phyloP scores from a whole-genome alignment of 2,888 invertebrate species.

The Heliconius aoede region DNA sequence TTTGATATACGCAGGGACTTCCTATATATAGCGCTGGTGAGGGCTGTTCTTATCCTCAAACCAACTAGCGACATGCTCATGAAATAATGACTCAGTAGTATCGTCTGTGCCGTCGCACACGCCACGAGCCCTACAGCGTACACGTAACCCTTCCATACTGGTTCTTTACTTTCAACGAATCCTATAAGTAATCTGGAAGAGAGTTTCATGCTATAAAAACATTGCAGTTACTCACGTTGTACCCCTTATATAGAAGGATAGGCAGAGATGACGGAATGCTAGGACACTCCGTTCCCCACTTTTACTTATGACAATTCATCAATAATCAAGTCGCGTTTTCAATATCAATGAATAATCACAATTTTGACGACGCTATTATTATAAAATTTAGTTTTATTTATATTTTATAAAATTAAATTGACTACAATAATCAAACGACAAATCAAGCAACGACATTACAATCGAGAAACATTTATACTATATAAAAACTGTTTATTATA shows the following conservation, averaged over 20 bases:
- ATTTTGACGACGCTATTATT: neutral
- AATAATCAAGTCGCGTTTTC: neutral
- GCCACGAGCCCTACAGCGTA: conserved; percentile 90
- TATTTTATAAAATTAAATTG: neutral
- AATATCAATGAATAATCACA: neutral
- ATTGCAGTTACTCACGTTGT: neutral
- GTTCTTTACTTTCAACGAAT: conserved; percentile 85
- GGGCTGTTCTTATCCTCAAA: conserved; percentile 93
- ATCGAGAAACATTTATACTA: too few species aligned
- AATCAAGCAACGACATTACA: too few species aligned
- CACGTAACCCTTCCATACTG: conserved; percentile 93
- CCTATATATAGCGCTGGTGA: conserved; percentile 95
- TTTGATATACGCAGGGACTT: conserved; percentile 93
- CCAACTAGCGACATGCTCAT: conserved; percentile 95
- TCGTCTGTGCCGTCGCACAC: conserved; percentile 90
- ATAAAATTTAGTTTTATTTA: neutral
- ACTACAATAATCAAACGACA: neutral
- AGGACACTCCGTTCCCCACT: too few species aligned
- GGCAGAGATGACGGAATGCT: too few species aligned
- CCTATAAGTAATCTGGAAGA: conserved; percentile 87
- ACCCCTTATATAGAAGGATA: too few species aligned
- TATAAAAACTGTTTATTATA: too few species aligned
- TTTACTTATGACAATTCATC: too few species aligned
- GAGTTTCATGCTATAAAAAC: neutral
- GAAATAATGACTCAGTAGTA: conserved; percentile 95